These are phyloP conservation scores for Acronicta aceris DNA, from an alignment of 2,888 invertebrate genomes.

Conservation along the genomic window DNA sequence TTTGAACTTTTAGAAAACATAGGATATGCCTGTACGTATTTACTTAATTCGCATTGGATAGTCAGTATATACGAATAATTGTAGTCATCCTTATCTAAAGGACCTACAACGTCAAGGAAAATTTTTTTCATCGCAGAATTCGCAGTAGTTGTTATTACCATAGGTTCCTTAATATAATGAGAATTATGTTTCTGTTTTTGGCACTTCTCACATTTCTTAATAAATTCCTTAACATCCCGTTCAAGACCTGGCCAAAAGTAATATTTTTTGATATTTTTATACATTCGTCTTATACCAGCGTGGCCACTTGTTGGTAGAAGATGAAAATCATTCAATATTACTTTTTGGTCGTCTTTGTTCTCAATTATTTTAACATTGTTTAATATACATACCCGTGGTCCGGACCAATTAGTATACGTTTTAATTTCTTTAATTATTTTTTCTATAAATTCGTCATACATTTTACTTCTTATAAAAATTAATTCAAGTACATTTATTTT, in stretches of 20 bases:
- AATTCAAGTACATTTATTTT: background rate
- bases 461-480: no score
- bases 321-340: slow-evolving; percentile 18
- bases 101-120: slow-evolving; percentile 39
- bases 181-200: slow-evolving; percentile 15
- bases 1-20: slow-evolving; percentile 3
- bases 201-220: slow-evolving; percentile 6
- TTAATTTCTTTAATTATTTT: slow-evolving; percentile 10
- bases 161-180: slow-evolving; percentile 23
- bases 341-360: slow-evolving; percentile 5
- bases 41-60: slow-evolving; percentile 29
- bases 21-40: slow-evolving; percentile 12
- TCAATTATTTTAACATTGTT: slow-evolving; percentile 7
- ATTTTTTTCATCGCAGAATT: slow-evolving; percentile 34
- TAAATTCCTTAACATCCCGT: slow-evolving; percentile 5
- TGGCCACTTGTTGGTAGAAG: slow-evolving; percentile 19
- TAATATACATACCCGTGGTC: slow-evolving; percentile 1
- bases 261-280: slow-evolving; percentile 20
- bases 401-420: slow-evolving; percentile 4
- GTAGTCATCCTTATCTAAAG: slow-evolving; percentile 31
- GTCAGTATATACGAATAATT: slow-evolving; percentile 30
- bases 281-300: slow-evolving; percentile 29
- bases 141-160: slow-evolving; percentile 34
- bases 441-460: slow-evolving; percentile 3
- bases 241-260: slow-evolving; percentile 15